Evolutionary conservation across 2,113 vertebrate genomes (phyloP).

Genomic region (Sorex araneus): DNA sequence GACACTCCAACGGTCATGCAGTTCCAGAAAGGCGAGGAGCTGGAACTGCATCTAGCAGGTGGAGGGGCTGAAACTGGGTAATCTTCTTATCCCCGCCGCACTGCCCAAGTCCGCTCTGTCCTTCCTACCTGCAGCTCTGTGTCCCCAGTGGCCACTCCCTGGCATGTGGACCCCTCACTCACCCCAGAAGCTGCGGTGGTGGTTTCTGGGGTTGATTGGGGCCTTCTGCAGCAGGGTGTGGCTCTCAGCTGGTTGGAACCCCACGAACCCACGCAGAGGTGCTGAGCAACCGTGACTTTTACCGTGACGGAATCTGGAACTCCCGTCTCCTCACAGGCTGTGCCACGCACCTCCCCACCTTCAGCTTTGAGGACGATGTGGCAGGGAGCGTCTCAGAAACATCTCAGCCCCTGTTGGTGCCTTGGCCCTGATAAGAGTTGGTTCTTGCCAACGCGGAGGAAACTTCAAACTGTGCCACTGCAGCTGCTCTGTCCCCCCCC

Average conservation of each 20-base stretch:
- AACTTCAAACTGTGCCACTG: not conserved
- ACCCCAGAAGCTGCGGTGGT: not conserved
- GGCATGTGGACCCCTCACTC: not conserved
- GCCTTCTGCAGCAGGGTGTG: not conserved
- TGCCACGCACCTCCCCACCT: not conserved
- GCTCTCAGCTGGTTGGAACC: not conserved
- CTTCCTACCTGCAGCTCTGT: not conserved
- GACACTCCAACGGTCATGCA: not conserved
- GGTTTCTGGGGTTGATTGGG: not conserved
- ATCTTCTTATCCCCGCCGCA: conserved; percentile 87
- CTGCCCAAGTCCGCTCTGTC: conserved; percentile 61
- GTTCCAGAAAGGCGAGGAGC: conserved; percentile 33
- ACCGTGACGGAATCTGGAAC: not conserved
- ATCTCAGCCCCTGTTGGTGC: not conserved
- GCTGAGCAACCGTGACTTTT: not conserved
- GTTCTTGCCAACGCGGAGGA: not conserved
- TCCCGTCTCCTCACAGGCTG: not conserved
- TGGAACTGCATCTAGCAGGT: not conserved
- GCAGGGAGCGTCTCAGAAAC: not conserved
- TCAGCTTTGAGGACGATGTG: not conserved
- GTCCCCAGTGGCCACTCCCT: not conserved
- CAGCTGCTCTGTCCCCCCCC: not conserved
- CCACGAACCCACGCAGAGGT: fast-evolving
- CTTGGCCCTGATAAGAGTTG: not conserved
- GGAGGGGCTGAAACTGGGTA: conserved; percentile 64